These are phyloP conservation scores for Cryptophagus acutangulus DNA, from an alignment of 2,888 invertebrate species.

Conservation along the genomic window DNA sequence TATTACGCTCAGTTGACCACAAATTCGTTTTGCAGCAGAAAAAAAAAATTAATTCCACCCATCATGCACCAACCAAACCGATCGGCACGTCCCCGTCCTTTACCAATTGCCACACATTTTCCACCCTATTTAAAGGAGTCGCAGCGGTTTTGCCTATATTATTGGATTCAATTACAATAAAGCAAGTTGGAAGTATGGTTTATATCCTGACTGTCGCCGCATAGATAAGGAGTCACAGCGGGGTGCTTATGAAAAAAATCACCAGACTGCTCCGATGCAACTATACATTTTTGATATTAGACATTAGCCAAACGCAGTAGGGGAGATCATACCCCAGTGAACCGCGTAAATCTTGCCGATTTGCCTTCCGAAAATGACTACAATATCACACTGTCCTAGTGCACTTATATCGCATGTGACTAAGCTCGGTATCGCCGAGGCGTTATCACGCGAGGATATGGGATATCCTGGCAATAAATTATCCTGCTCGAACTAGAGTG, in stretches of 20 bases:
- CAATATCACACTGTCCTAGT: conserved; percentile 23
- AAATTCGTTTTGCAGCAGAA: neutral
- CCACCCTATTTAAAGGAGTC: no score
- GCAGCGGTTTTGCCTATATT: no score
- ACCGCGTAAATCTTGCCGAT: conserved; percentile 15
- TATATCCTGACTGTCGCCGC: no score
- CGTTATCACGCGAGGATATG: conserved; percentile 45
- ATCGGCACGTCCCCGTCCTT: no score
- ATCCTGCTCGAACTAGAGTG: conserved; percentile 32
- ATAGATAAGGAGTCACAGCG: conserved; percentile 4
- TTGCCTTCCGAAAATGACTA: conserved; percentile 8
- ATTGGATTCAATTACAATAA: no score
- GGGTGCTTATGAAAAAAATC: conserved; percentile 17
- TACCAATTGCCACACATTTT: no score
- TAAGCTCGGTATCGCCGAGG: conserved; percentile 34
- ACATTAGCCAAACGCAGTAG: conserved; percentile 24
- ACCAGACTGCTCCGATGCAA: conserved; percentile 29
- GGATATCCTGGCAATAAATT: conserved; percentile 46
- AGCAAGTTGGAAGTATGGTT: no score
- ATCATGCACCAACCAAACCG: no score
- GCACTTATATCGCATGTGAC: conserved; percentile 32
- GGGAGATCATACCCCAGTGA: conserved; percentile 17
- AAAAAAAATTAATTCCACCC: no score
- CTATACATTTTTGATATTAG: conserved; percentile 37
- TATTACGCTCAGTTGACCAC: conserved; percentile 2